Percentiles rank a stretch among this genome's conserved stretches.
Evolutionary conservation across 1,140 invertebrate species (phyloP).

Genomic region (Ephestia elutella): DNA sequence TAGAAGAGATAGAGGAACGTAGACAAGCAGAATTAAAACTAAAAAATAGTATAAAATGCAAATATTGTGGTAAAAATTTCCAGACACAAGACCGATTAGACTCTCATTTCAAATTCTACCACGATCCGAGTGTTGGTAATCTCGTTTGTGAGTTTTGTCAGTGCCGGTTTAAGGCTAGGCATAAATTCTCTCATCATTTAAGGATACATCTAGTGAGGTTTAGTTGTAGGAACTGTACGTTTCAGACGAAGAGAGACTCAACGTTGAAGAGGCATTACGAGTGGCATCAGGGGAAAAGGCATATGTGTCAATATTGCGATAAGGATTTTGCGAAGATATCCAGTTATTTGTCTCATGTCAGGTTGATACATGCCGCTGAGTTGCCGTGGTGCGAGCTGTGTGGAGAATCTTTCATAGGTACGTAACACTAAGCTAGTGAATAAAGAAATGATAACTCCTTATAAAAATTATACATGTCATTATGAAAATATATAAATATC

Average conservation of each 20-base stretch:
- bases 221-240: constrained; percentile 13
- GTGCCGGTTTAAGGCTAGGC: constrained; percentile 13
- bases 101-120: constrained; percentile 12
- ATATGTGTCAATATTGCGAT: constrained; percentile 13
- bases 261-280: constrained; percentile 17
- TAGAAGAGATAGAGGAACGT: constrained; percentile 34
- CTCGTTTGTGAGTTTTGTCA: constrained; percentile 17
- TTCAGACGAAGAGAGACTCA: constrained; percentile 12
- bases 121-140: constrained; percentile 6
- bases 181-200: constrained; percentile 11
- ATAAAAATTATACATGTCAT: too few species aligned
- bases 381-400: constrained; percentile 20
- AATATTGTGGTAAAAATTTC: constrained; percentile 43
- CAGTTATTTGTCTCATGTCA: constrained; percentile 17
- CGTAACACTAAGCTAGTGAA: too few species aligned
- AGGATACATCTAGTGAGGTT: constrained; percentile 16
- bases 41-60: constrained; percentile 42
- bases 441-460: too few species aligned
- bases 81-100: constrained; percentile 39
- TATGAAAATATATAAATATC: too few species aligned
- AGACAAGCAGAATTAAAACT: constrained; percentile 7
- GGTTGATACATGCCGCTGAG: constrained; percentile 18
- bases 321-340: constrained; percentile 17
- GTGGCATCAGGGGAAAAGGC: constrained; percentile 12
- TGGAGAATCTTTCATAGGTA: constrained; percentile 20